Base-by-base conservation (phyloP, 1,140 invertebrate genomes). In the Drosophila littoralis region DNA sequence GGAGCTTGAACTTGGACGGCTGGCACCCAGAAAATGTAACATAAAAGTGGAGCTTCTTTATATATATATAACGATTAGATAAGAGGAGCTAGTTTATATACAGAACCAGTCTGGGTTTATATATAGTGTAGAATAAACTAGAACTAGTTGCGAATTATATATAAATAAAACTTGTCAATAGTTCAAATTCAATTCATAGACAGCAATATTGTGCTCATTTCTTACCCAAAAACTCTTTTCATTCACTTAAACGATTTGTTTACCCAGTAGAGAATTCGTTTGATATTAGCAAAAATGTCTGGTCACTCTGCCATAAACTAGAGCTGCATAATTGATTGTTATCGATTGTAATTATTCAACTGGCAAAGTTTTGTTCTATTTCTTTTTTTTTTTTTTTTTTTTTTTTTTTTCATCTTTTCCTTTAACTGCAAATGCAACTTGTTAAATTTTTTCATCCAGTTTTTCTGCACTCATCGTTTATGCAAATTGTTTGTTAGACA, bases 341-440 rank as follows among this genome's bases (percentile, higher is more conserved):
- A 71, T 86, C 67, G 64, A 75, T 81, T 78, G 66, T 78, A 86
- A 85, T 81, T 86, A 79, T 85, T 85, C 63, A 85, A 81, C 68
- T 69, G 65, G 57, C 57, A 65, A 75, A 59, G 66, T 79, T 81
- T 75, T 72, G 61, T 66, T 72, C 63, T 63, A 66, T 66, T 64
- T 58, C 12, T 33, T 43, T 12, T 10, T 17, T 15, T 28, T 22
- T 3, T 22, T 2, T 2, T 63, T 63, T 64, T 58, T 9, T 33
- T 43, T 12, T 10, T 17, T 15, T 28, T 28, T 28, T 28, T 22
- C n/a, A 2, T 0, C 22, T 28, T 2, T 28, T 28, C 22, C 0
- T 28, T 10, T 42, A 57, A 13, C 33, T 46, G 50, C 32, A 51
- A 9, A 5, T 42, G 50, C 50, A 51, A 15, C 40, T 42, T 42